These are phyloP conservation scores for Macrotus californicus DNA, from an alignment of 2,113 vertebrate genomes.

Conservation along the genomic window DNA sequence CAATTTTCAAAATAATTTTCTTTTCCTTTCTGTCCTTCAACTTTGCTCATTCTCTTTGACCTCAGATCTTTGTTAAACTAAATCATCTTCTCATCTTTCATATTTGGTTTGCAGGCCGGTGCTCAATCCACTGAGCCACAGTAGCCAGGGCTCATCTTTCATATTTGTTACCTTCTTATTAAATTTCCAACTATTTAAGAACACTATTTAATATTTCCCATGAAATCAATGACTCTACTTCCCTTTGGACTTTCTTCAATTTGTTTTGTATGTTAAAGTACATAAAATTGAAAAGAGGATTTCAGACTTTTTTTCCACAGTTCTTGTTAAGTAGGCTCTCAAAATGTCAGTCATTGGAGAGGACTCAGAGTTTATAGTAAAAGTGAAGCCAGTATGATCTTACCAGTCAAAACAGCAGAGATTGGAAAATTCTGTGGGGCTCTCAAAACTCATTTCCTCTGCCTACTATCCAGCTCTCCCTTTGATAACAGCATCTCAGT, in stretches of 20 bases:
- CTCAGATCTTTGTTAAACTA: not conserved
- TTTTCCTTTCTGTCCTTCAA: not conserved
- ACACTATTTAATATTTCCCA: not conserved
- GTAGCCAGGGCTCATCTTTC: not conserved
- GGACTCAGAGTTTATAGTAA: not conserved
- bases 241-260: not conserved
- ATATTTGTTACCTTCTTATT: not conserved
- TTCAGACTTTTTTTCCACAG: not conserved
- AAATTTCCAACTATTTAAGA: not conserved
- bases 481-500: not conserved
- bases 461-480: not conserved
- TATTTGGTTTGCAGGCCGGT: not conserved
- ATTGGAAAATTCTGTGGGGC: not conserved
- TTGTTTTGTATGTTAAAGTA: not conserved
- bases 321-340: not conserved
- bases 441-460: not conserved
- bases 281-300: not conserved
- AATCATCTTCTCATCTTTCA: not conserved
- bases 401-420: not conserved
- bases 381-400: not conserved
- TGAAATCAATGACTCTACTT: not conserved
- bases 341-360: not conserved
- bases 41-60: not conserved
- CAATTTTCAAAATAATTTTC: conserved; percentile 16
- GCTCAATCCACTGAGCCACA: no score